These are phyloP conservation scores for Monoplex corrugatus DNA, from an alignment of 2,888 invertebrate genomes.

Conservation along the genomic window DNA sequence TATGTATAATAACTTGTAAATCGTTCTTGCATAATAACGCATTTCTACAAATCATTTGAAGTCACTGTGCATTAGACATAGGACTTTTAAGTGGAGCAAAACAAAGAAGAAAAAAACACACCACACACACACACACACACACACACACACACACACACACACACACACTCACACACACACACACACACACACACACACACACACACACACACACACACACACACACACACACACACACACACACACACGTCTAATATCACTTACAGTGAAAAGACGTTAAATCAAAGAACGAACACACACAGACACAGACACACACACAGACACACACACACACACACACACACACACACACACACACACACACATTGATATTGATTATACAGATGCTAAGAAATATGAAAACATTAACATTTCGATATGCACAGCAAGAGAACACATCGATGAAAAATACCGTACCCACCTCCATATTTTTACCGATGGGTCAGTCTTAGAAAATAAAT, in stretches of 20 bases:
- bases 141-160: neutral
- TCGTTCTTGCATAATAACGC: neutral
- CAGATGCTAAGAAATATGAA: neutral
- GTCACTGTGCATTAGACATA: too few relatives aligned
- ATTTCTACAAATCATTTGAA: too few relatives aligned
- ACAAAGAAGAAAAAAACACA: too few relatives aligned
- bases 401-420: too few relatives aligned
- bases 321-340: constrained; percentile 15
- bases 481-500: too few relatives aligned
- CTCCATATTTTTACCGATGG: too few relatives aligned
- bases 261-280: neutral
- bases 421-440: too few relatives aligned
- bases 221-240: neutral
- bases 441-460: too few relatives aligned
- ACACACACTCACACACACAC: neutral
- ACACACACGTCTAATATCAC: neutral
- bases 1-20: neutral
- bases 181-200: neutral
- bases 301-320: constrained; percentile 7
- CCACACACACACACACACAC: neutral
- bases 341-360: constrained; percentile 23
- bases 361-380: neutral
- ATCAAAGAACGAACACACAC: neutral
- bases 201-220: too few relatives aligned
- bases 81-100: too few relatives aligned